Base-by-base conservation (phyloP, 1,140 invertebrate species). In the Musca domestica region DNA sequence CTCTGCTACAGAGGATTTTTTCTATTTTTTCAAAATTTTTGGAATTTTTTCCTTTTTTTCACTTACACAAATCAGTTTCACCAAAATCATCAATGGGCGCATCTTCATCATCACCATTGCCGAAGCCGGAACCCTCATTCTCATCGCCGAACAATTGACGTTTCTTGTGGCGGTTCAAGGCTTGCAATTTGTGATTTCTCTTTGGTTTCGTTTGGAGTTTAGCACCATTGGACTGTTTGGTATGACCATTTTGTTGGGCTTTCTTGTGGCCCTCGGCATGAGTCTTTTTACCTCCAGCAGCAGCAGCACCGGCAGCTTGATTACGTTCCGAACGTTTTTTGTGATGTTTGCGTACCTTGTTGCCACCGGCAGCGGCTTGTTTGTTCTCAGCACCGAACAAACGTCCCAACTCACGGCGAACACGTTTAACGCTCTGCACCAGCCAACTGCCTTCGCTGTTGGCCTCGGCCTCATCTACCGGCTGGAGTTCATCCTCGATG, bases 381-480 rank as follows among this genome's bases (percentile, higher is more conserved):
- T 72, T 67, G 7, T 69, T 58, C n/a, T 66, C 61, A 27, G 30
- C 70, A 12, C 79, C 76, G 49, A 81, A 76, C 0, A 81, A 15
- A 1, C 74, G 72, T 0, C 66, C 68, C 14, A 81, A 65, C 19
- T 76, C 75, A 41, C 78, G 77, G 17, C 77, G 75, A 4, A 81
- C 77, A 0, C 79, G 74, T 9, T 69, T 69, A 7, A 78, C 70
- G 10, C 73, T 68, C 46, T 72, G 56, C 51, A 67, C 58, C 20
- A 78, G 70, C 78, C 76, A 81, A 15, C 71, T 74, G 52, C 49
- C 70, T 3, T 48, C 15, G 20, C 19, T 67, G 17, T 63, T 56
- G 9, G 48, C 23, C 3, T 63, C 67, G 10, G 14, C 3, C n/a
- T 66, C 66, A 2, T 70, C 61, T 23, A 61, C 48, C 58, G 49